Conservation (phyloP, 2,797 vertebrate genomes). For the Glyptemys insculpta region DNA sequence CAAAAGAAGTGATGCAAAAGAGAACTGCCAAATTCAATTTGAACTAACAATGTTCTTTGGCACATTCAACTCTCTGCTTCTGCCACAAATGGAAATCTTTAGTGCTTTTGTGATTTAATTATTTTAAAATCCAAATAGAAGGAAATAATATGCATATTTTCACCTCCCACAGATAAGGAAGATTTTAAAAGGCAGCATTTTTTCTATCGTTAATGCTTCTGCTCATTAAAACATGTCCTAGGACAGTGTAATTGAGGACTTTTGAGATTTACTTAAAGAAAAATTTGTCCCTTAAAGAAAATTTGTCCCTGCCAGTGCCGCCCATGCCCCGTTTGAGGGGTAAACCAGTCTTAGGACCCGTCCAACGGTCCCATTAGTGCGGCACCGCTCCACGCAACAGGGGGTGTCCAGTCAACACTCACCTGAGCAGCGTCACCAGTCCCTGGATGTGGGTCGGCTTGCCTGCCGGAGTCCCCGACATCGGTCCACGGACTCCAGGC, state of each 20-base stretch:
- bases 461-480: no score
- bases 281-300: not conserved
- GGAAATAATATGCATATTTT: not conserved
- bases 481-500: no score
- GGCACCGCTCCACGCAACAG: no score
- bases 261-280: not conserved
- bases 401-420: no score
- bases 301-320: not conserved
- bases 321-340: no score
- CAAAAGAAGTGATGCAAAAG: not conserved
- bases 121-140: slow-evolving; percentile 44
- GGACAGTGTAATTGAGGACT: not conserved
- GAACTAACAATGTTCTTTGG: not conserved
- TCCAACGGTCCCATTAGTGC: no score
- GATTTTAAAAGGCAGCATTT: slow-evolving; percentile 3
- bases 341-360: no score
- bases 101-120: not conserved
- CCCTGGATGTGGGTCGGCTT: no score
- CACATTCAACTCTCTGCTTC: not conserved
- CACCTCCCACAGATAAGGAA: not conserved
- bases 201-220: not conserved
- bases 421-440: no score
- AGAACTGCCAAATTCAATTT: not conserved
- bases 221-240: not conserved
- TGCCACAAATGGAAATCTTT: slow-evolving; percentile 10